These are phyloP conservation scores for Hydroisotoma schaefferi DNA, from an alignment of 2,888 invertebrate species.

Conservation along the genomic window DNA sequence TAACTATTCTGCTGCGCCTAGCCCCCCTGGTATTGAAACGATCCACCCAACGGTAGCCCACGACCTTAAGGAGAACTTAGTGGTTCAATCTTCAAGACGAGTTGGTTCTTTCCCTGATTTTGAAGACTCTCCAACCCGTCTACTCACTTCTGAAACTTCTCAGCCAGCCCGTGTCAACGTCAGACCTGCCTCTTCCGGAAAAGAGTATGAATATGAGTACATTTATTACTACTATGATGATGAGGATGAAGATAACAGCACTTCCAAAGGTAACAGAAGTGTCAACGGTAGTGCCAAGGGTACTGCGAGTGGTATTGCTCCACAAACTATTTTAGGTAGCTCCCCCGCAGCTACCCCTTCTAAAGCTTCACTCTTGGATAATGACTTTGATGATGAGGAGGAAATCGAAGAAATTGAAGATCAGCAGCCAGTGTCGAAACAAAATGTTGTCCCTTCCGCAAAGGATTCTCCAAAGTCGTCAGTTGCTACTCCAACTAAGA, in stretches of 20 bases:
- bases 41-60: background rate
- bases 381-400: conserved; percentile 31
- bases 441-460: too few species aligned
- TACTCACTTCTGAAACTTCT: conserved; percentile 46
- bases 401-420: conserved; percentile 15
- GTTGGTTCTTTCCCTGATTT: conserved; percentile 45
- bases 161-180: conserved; percentile 71
- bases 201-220: conserved; percentile 88
- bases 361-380: conserved; percentile 15
- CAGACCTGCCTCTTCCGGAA: conserved; percentile 82
- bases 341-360: conserved; percentile 21
- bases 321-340: conserved; percentile 13
- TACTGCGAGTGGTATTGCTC: background rate
- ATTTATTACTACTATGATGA: conserved; percentile 88
- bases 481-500: too few species aligned
- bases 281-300: background rate
- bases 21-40: background rate
- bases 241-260: conserved; percentile 54
- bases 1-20: conserved; percentile 5
- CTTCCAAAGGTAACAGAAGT: background rate
- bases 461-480: too few species aligned
- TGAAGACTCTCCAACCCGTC: conserved; percentile 45
- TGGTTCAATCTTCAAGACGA: conserved; percentile 40
- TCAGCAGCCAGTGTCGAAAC: too few species aligned
- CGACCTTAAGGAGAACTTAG: conserved; percentile 45